Evolutionary conservation across 2,888 invertebrate genomes (phyloP).

Genomic region (Chymomyza procnemis): DNA sequence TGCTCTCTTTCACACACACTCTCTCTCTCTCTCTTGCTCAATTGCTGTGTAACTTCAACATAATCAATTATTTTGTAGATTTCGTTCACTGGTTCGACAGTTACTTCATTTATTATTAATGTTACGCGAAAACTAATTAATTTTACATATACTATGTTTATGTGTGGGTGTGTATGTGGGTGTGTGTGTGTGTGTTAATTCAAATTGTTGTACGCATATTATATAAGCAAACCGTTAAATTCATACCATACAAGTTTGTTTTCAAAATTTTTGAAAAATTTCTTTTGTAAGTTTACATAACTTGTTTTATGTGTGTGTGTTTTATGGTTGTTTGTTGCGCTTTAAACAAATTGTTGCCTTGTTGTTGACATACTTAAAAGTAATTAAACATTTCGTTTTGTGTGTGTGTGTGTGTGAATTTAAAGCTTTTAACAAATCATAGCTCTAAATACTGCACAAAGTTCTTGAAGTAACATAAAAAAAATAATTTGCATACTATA

Average conservation of each 20-base stretch:
- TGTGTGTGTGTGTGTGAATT: constrained; percentile 7
- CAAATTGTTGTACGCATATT: constrained; percentile 8
- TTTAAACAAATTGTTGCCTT: not conserved
- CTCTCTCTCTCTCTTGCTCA: constrained; percentile 18
- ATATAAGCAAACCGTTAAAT: constrained; percentile 69
- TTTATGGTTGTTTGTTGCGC: constrained; percentile 17
- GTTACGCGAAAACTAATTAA: not conserved
- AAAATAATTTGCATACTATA: not conserved
- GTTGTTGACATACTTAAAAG: not conserved
- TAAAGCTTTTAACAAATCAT: constrained; percentile 2
- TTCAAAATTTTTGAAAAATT: constrained; percentile 17
- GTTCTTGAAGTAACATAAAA: not conserved
- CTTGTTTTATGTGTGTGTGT: constrained; percentile 11
- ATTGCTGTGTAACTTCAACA: not conserved
- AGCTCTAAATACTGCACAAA: not conserved
- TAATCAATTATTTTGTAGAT: not conserved
- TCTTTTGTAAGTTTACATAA: constrained; percentile 12
- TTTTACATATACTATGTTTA: constrained; percentile 17
- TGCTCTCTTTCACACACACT: too few species aligned
- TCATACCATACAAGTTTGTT: constrained; percentile 66
- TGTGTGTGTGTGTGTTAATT: not conserved
- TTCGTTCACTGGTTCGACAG: not conserved
- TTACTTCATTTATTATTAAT: not conserved
- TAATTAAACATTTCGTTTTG: not conserved
- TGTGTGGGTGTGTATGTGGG: constrained; percentile 16